Conservation (phyloP, 2,113 vertebrate species). For the Microtus pennsylvanicus region DNA sequence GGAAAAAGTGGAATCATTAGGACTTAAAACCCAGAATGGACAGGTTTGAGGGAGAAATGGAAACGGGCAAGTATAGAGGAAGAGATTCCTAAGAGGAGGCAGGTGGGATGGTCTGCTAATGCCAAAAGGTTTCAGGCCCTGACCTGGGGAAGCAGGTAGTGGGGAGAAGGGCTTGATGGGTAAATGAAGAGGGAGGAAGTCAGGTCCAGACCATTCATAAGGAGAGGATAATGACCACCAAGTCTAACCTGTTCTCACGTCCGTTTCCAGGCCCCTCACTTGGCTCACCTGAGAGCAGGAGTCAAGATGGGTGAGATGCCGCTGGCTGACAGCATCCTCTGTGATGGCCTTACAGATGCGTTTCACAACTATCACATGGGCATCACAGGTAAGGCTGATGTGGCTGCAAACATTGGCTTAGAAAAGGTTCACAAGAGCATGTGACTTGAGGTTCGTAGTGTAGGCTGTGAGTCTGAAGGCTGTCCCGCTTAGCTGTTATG, state of each 20-base stretch:
- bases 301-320: slow-evolving; percentile 92
- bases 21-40: too few species aligned
- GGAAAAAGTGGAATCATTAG: too few species aligned
- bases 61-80: too few species aligned
- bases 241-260: background rate
- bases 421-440: too few species aligned
- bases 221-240: background rate
- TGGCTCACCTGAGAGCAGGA: slow-evolving; percentile 93
- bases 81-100: background rate
- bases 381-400: slow-evolving; percentile 90
- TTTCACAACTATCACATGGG: slow-evolving; percentile 97
- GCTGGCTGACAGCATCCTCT: slow-evolving; percentile 92
- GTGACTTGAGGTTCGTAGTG: background rate
- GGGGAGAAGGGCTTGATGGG: background rate
- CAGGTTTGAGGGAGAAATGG: too few species aligned
- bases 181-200: background rate
- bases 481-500: background rate
- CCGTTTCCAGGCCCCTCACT: slow-evolving; percentile 92
- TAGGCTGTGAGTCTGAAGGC: background rate
- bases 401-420: background rate
- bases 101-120: background rate
- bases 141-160: background rate
- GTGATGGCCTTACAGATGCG: slow-evolving; percentile 95
- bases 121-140: background rate
- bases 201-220: background rate